A percentile compares a stretch with the other conserved stretches of the same genome.
These are phyloP conservation scores for Eupithecia centaureata DNA, from an alignment of 2,888 invertebrate genomes.

Conservation along the genomic window DNA sequence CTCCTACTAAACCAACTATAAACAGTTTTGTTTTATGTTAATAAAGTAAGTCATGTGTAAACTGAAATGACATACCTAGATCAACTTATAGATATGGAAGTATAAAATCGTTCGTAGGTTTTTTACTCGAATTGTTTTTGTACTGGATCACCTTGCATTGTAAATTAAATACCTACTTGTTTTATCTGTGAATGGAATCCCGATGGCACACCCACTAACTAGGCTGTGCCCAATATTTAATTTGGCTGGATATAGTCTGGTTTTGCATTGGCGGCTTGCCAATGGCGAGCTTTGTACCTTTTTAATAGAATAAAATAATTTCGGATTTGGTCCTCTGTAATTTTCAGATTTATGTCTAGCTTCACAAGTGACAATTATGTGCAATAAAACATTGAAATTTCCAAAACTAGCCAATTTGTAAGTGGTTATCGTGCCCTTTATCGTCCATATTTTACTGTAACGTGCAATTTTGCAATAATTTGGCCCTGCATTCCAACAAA, in stretches of 20 bases:
- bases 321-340: neutral
- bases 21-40: constrained; percentile 19
- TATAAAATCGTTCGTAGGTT: constrained; percentile 31
- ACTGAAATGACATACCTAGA: constrained; percentile 30
- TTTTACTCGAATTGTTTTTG: constrained; percentile 30
- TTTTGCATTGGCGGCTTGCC: constrained; percentile 8
- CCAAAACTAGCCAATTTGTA: constrained; percentile 43
- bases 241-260: constrained; percentile 1
- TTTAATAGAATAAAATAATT: neutral
- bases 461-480: constrained; percentile 42
- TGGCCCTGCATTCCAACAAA: constrained; percentile 33
- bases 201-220: constrained; percentile 42
- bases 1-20: neutral
- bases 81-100: constrained; percentile 28
- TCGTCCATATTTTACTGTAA: constrained; percentile 37
- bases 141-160: constrained; percentile 41
- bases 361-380: constrained; percentile 48
- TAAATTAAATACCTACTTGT: neutral
- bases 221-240: constrained; percentile 31
- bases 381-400: constrained; percentile 54
- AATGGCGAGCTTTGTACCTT: no score
- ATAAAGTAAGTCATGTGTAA: constrained; percentile 32
- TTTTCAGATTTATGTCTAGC: constrained; percentile 5
- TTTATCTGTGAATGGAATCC: constrained; percentile 40
- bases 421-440: constrained; percentile 48